Evolutionary conservation across 2,113 vertebrate genomes (phyloP), one percentile per base, ranked within the genome.

Genomic region (Heloderma charlesbogerti): DNA sequence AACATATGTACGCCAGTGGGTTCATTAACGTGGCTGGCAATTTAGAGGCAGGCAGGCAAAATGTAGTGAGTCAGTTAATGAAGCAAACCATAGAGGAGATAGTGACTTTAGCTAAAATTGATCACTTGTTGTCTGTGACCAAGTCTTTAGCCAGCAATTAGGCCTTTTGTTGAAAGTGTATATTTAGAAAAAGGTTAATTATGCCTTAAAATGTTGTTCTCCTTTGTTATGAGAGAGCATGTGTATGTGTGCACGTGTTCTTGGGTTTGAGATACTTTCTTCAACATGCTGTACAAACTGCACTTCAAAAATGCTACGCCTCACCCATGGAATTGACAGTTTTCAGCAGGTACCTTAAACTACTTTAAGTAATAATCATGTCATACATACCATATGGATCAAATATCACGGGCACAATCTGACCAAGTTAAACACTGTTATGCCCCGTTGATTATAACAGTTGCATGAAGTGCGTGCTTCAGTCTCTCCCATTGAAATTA

Each of bases 91-190:
- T 77, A 66, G 57, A 88, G 92, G 13, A 27, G 2, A 87, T 94
- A 90, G 3, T 93, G 86, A 71, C 82, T 91, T 91, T 54, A 45
- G 40, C 25, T 91, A 78, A 96, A 91, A 91, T 90, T 81, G 45
- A 74, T 93, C 77, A 45, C 60, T 75, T 95, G 57, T 75, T 95
- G 57, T 57, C 66, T 91, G 88, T 93, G 22, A 88, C 90, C 34
- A 72, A 90, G 84, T 48, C 93, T 95, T 91, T 90, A 94, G 69
- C 1, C 20, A 90, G 88, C 3, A 74, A 90, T 90, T 95, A 92
- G 16, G 34, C 87, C 20, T 6, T 94, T 93, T 91, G 16, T 89
- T 92, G 88, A 31, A 95, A 81, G 71, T 67, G 90, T 82, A 22
- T 77, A 78, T 85, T 87, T 89, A 27, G 57, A 34, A 9, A 83